Conservation (phyloP, 2,113 vertebrate species). For the Perca flavescens region DNA sequence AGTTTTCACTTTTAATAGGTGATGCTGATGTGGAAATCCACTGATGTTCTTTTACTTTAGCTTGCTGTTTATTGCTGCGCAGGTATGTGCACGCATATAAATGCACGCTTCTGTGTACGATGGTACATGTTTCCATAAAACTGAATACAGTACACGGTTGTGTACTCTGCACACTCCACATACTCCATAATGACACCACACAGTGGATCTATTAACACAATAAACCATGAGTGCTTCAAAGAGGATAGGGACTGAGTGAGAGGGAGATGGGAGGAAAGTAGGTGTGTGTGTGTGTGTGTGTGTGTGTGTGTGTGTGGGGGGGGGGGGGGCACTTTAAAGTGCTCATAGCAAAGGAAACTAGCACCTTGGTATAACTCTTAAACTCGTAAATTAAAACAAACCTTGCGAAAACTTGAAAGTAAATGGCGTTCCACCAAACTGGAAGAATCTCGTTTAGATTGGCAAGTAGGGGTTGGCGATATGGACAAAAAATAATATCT, state of each 20-base stretch:
- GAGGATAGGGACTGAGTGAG: neutral
- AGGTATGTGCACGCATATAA: neutral
- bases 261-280: neutral
- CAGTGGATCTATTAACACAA: slow-evolving; percentile 50
- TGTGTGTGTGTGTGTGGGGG: neutral
- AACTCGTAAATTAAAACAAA: no score
- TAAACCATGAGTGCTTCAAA: slow-evolving; percentile 33
- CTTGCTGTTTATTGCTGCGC: neutral
- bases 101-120: neutral
- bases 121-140: slow-evolving; percentile 6
- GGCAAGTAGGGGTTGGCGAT: no score
- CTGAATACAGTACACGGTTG: slow-evolving; percentile 6
- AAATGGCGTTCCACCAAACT: no score
- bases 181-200: slow-evolving; percentile 44
- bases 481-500: no score
- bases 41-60: neutral
- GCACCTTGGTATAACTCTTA: no score
- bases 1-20: slow-evolving; percentile 2
- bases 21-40: neutral
- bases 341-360: no score
- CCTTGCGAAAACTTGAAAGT: no score
- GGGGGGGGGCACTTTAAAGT: no score
- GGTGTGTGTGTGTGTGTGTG: slow-evolving; percentile 1
- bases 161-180: slow-evolving; percentile 24
- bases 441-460: no score